Evolutionary conservation across 2,888 invertebrate genomes (phyloP).

Genomic region (Eulithis prunata): DNA sequence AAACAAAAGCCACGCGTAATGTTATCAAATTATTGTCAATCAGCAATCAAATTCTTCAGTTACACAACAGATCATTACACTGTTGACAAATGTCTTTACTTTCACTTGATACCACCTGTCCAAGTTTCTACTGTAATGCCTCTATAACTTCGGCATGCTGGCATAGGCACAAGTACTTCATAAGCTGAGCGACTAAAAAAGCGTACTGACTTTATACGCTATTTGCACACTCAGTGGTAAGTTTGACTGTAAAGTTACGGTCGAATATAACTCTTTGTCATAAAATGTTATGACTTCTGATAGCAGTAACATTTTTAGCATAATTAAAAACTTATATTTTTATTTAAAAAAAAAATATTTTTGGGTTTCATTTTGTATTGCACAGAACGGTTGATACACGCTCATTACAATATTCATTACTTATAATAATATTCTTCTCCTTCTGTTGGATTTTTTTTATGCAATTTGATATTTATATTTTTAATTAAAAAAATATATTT

Average conservation of each 20-base stretch:
- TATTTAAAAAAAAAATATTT: too few species aligned
- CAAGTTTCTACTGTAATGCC: constrained; percentile 38
- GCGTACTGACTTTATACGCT: background rate
- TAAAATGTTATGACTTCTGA: too few species aligned
- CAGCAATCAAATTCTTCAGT: constrained; percentile 40
- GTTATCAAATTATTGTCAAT: constrained; percentile 51
- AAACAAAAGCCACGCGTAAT: constrained; percentile 38
- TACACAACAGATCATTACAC: constrained; percentile 41
- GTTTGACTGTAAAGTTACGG: background rate
- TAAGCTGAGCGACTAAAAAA: background rate
- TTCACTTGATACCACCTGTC: constrained; percentile 46
- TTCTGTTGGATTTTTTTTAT: too few species aligned
- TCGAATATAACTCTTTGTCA: too few species aligned
- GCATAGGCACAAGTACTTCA: background rate
- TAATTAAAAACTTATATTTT: too few species aligned
- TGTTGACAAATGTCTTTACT: constrained; percentile 49
- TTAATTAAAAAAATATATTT: too few species aligned
- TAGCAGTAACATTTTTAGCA: too few species aligned
- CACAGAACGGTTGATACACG: too few species aligned
- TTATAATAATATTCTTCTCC: too few species aligned
- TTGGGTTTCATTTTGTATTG: too few species aligned
- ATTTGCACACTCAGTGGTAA: background rate
- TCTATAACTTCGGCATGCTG: constrained; percentile 26
- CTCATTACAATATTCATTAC: too few species aligned
- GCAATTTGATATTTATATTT: too few species aligned